These are phyloP conservation scores for Drosophila fuyamai DNA, from an alignment of 1,140 invertebrate genomes.

Conservation along the genomic window DNA sequence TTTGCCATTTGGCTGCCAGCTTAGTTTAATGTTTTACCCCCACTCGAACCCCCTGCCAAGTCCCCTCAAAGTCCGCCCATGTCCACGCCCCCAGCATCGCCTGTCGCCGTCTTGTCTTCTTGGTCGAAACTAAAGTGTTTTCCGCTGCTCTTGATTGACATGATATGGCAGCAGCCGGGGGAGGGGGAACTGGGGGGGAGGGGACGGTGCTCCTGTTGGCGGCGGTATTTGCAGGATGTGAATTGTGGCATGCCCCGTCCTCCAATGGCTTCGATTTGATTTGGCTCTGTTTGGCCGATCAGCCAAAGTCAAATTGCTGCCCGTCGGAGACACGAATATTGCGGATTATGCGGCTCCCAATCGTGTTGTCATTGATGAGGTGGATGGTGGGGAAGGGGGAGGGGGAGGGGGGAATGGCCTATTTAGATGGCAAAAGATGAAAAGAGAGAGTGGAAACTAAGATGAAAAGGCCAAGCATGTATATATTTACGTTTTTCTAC, in stretches of 20 bases:
- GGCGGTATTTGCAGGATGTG: conserved; percentile 3
- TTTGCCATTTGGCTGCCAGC: conserved; percentile 70
- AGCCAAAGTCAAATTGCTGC: conserved; percentile 39
- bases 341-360: conserved; percentile 28
- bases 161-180: conserved; percentile 52
- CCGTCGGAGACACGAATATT: conserved; percentile 21
- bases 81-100: not conserved
- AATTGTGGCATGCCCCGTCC: conserved; percentile 1
- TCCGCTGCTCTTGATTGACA: conserved; percentile 67
- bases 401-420: too few species aligned
- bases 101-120: conserved; percentile 6
- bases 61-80: not conserved
- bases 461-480: too few species aligned
- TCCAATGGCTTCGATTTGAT: conserved; percentile 25
- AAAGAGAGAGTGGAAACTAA: not conserved
- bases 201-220: not conserved
- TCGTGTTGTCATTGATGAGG: conserved; percentile 1
- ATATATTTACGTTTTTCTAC: not conserved
- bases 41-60: not conserved
- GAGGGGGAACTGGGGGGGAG: not conserved
- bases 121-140: conserved; percentile 57
- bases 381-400: not conserved
- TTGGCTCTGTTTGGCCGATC: conserved; percentile 21
- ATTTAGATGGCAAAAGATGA: conserved; percentile 1
- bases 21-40: conserved; percentile 65